Evolutionary conservation across 2,888 invertebrate genomes (phyloP).

Genomic region (Cryptocheilus praepositus): DNA sequence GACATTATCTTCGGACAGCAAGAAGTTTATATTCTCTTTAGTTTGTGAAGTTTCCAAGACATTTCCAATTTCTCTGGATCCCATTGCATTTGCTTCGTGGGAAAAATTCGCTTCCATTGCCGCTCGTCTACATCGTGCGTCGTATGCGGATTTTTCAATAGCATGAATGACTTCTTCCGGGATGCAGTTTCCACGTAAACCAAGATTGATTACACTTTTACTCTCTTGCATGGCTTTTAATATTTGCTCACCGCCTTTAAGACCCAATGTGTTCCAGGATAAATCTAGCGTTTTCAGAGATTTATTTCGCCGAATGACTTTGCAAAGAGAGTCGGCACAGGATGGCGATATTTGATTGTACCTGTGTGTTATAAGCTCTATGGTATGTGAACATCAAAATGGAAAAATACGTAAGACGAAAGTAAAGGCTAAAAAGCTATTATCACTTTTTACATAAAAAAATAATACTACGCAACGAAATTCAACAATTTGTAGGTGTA

Average conservation of each 20-base stretch:
- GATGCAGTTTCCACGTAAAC: constrained; percentile 71
- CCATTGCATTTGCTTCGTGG: neutral
- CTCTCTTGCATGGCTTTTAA: constrained; percentile 65
- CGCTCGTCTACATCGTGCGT: constrained; percentile 50
- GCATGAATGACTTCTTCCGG: constrained; percentile 66
- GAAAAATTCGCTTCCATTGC: constrained; percentile 1
- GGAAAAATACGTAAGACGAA: no score
- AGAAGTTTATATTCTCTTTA: neutral
- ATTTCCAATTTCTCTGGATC: neutral
- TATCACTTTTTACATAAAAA: no score
- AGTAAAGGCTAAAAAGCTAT: no score
- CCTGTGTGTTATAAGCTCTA: constrained; percentile 26
- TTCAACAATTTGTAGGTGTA: no score
- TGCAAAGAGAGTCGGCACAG: constrained; percentile 63
- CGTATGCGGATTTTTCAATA: constrained; percentile 57
- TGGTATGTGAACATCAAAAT: no score
- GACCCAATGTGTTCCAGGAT: constrained; percentile 72
- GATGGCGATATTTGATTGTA: constrained; percentile 72
- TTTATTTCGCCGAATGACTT: constrained; percentile 64
- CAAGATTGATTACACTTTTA: constrained; percentile 58
- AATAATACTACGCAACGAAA: no score
- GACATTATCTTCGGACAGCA: neutral
- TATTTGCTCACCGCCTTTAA: constrained; percentile 68
- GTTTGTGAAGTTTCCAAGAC: no score
- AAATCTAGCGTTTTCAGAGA: constrained; percentile 66